Evolutionary conservation across 1,140 invertebrate species (phyloP).

Genomic region (Stratiolaelaps scimitus): DNA sequence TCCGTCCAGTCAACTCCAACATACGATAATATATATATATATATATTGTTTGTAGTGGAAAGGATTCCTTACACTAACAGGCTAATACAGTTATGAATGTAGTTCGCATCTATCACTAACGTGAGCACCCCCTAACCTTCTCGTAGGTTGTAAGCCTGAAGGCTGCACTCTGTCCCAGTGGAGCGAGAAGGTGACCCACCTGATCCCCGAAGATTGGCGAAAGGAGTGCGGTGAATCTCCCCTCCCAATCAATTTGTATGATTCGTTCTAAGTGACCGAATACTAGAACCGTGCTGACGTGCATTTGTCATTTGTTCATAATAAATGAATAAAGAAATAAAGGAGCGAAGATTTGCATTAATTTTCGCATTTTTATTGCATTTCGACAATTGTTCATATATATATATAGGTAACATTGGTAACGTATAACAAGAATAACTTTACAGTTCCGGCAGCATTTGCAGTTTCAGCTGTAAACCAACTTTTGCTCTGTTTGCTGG

Average conservation of each 20-base stretch:
- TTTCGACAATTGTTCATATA: too few species aligned
- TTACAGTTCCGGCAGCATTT: too few species aligned
- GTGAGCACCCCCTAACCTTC: neutral
- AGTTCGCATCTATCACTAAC: neutral
- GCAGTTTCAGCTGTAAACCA: too few species aligned
- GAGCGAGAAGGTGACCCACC: neutral
- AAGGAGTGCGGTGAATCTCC: conserved; percentile 1
- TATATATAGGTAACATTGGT: too few species aligned
- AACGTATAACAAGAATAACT: too few species aligned
- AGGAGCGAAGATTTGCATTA: too few species aligned
- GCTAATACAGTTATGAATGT: neutral
- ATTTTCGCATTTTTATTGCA: neutral
- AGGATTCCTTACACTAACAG: neutral
- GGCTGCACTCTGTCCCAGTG: neutral
- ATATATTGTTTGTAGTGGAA: neutral
- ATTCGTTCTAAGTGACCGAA: neutral
- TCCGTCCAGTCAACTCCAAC: neutral
- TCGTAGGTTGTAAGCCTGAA: neutral
- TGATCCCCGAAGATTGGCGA: conserved; percentile 8
- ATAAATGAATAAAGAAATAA: neutral
- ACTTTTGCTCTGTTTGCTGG: too few species aligned
- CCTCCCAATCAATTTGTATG: neutral
- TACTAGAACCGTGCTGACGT: neutral
- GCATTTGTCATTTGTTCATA: neutral
- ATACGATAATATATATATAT: too few species aligned